A percentile compares a stretch with the other conserved stretches of the same genome.
Conservation (phyloP, 2,888 invertebrate species). For the Chironomus riparius region DNA sequence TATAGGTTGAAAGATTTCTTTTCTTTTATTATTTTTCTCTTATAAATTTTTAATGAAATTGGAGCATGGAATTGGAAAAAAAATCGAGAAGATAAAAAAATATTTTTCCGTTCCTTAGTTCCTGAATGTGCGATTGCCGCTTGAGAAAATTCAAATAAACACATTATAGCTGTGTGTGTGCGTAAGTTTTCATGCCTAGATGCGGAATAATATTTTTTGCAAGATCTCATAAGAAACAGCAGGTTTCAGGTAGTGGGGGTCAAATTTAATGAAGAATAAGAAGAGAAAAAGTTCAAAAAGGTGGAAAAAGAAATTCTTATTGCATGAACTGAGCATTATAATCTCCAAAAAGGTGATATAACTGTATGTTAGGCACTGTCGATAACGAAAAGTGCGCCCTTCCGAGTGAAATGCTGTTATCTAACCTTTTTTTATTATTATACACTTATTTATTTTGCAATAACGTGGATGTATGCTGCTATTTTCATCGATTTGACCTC, state of each 20-base stretch:
- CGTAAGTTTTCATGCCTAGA: background rate
- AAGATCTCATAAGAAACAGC: too few species aligned
- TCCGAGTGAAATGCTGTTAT: background rate
- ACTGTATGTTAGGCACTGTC: background rate
- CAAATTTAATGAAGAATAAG: too few species aligned
- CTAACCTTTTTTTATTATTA: conserved; percentile 19
- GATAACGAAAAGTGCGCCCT: background rate
- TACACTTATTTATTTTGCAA: conserved; percentile 2
- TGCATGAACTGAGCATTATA: background rate
- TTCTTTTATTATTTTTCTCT: conserved; percentile 1
- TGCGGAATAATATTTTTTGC: background rate
- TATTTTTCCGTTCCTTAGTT: background rate
- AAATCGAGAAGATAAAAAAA: background rate
- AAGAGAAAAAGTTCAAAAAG: background rate
- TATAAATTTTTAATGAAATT: conserved; percentile 26
- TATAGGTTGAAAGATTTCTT: background rate
- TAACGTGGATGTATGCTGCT: background rate
- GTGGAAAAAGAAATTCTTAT: background rate
- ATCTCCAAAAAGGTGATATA: background rate
- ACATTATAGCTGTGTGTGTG: background rate
- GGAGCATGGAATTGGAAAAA: background rate
- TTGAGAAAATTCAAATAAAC: background rate
- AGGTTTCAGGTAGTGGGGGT: too few species aligned
- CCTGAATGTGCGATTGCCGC: background rate
- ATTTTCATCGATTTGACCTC: conserved; percentile 23